These are phyloP conservation scores for Bombus confusus DNA, from an alignment of 1,140 invertebrate genomes.

Conservation along the genomic window DNA sequence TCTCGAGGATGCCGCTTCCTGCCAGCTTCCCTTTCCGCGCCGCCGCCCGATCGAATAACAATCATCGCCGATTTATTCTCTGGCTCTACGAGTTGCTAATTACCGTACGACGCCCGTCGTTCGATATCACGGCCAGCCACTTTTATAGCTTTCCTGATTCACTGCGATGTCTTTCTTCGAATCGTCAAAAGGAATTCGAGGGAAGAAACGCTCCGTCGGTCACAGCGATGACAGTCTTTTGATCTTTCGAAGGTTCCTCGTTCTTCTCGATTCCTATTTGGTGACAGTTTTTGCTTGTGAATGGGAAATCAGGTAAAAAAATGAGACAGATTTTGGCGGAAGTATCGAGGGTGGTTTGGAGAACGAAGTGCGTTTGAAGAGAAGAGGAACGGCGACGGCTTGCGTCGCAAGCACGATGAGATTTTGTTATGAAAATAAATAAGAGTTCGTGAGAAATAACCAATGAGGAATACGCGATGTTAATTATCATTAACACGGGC, in stretches of 20 bases:
- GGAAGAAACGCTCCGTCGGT: neutral
- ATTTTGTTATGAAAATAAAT: neutral
- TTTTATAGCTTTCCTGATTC: conserved; percentile 1
- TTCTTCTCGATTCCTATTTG: neutral
- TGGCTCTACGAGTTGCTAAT: neutral
- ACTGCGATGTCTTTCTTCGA: neutral
- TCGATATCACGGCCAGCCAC: neutral
- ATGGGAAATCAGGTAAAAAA: too few species aligned
- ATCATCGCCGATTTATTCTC: conserved; percentile 24
- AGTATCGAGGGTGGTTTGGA: accelerated
- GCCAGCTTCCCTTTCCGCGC: neutral
- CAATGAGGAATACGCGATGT: neutral
- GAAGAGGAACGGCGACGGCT: neutral
- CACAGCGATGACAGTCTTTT: neutral
- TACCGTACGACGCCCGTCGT: neutral
- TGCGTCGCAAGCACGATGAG: neutral
- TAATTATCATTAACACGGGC: too few species aligned
- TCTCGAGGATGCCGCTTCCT: conserved; percentile 30
- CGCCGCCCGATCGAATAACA: neutral
- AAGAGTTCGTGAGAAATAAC: neutral
- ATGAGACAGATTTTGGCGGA: too few species aligned
- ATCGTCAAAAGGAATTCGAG: neutral
- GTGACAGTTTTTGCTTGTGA: too few species aligned
- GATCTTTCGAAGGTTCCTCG: neutral
- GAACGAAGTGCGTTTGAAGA: too few species aligned